phyloP scores from a whole-genome alignment of 2,797 vertebrate species.

The Hydrophis major region DNA sequence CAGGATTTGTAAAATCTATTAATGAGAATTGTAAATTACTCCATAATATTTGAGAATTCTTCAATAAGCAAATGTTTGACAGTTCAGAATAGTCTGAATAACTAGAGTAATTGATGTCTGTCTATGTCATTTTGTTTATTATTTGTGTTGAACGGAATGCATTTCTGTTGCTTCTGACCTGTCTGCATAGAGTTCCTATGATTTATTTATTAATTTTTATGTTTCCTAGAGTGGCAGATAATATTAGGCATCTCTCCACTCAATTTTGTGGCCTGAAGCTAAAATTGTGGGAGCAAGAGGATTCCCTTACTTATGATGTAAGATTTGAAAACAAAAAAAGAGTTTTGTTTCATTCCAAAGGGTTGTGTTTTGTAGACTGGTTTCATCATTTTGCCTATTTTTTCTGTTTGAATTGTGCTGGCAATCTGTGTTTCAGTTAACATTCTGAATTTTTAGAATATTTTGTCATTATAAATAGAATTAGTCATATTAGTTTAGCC shows the following conservation, averaged over 20 bases:
- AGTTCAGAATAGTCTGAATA: background rate
- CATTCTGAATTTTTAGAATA: slow-evolving; percentile 35
- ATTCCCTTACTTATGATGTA: background rate
- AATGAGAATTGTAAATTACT: background rate
- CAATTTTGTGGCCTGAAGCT: background rate
- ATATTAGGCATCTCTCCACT: background rate
- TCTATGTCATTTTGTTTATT: background rate
- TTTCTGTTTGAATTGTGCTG: slow-evolving; percentile 50
- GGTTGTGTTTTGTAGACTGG: background rate
- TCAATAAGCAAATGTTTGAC: background rate
- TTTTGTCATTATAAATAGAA: slow-evolving; percentile 48
- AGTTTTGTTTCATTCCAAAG: background rate
- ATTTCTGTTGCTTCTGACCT: background rate
- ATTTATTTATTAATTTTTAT: background rate
- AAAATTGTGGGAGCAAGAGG: background rate
- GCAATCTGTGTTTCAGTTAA: slow-evolving; percentile 44
- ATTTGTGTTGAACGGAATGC: background rate
- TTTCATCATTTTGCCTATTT: slow-evolving; percentile 9
- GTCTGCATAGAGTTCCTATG: background rate
- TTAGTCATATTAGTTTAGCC: slow-evolving; percentile 36
- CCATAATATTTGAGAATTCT: background rate
- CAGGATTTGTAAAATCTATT: background rate
- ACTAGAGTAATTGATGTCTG: background rate
- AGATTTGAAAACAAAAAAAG: no score
- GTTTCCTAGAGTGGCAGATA: background rate